These are phyloP conservation scores for Tethea ocularis DNA, from an alignment of 2,888 invertebrate genomes.

Conservation along the genomic window DNA sequence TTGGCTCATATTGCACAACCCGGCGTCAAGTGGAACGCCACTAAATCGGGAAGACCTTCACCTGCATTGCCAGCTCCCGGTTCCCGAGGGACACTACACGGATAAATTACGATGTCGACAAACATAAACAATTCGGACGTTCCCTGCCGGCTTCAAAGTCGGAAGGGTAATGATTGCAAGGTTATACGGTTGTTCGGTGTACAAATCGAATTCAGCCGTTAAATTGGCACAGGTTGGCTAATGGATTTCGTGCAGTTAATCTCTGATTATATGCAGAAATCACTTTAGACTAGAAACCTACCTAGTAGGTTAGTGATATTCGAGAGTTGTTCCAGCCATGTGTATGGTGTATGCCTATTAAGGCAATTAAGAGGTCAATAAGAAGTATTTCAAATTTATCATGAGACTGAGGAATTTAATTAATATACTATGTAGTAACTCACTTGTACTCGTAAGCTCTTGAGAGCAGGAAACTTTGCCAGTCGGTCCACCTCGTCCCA, in stretches of 20 bases:
- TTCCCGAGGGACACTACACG: constrained; percentile 55
- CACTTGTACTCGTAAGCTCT: constrained; percentile 93
- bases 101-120: constrained; percentile 13
- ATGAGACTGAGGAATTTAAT: background rate
- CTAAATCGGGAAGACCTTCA: constrained; percentile 81
- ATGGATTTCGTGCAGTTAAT: constrained; percentile 8
- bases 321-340: constrained; percentile 38
- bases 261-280: constrained; percentile 1
- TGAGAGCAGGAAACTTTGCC: constrained; percentile 91
- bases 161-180: constrained; percentile 26
- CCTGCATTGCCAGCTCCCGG: constrained; percentile 62
- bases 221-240: constrained; percentile 31
- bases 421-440: constrained; percentile 35
- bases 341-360: constrained; percentile 33
- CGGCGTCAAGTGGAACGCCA: constrained; percentile 62
- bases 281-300: background rate
- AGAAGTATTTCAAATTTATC: background rate
- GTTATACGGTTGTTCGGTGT: constrained; percentile 25
- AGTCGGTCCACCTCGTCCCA: constrained; percentile 96
- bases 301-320: background rate
- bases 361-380: constrained; percentile 39
- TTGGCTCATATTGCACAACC: constrained; percentile 64
- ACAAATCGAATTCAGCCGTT: constrained; percentile 32
- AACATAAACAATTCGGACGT: constrained; percentile 12
- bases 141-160: constrained; percentile 15